Evolutionary conservation across 2,888 invertebrate species (phyloP).

Genomic region (Plutella xylostella): DNA sequence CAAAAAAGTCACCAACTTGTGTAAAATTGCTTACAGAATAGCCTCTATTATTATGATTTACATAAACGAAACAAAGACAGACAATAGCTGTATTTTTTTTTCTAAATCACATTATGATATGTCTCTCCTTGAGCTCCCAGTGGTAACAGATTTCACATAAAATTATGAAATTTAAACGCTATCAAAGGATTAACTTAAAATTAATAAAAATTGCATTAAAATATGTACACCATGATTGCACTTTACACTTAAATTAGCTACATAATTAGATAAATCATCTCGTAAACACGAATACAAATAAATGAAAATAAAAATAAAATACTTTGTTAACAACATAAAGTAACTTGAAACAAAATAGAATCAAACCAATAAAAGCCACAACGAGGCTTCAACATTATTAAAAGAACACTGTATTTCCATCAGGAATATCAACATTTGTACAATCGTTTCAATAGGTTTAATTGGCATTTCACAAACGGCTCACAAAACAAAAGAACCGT

Average conservation of each 20-base stretch:
- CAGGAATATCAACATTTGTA: constrained; percentile 22
- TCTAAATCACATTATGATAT: constrained; percentile 38
- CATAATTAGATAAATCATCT: constrained; percentile 26
- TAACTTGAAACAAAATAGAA: not conserved
- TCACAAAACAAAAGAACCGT: not conserved
- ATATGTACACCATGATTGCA: constrained; percentile 31
- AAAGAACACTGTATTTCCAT: no score
- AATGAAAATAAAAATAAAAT: not conserved
- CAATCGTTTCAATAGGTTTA: constrained; percentile 15
- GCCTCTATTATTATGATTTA: no score
- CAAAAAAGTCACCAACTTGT: no score
- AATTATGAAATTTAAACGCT: constrained; percentile 15
- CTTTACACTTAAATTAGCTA: constrained; percentile 7
- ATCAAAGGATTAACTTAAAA: constrained; percentile 23
- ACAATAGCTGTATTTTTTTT: no score
- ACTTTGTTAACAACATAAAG: not conserved
- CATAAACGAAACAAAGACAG: no score
- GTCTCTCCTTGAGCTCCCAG: constrained; percentile 58
- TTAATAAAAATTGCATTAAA: constrained; percentile 32
- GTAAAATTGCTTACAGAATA: no score
- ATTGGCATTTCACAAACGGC: constrained; percentile 2
- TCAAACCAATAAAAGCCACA: no score
- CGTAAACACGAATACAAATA: constrained; percentile 16
- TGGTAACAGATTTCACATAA: constrained; percentile 49
- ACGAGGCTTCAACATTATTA: no score